Evolutionary conservation across 2,888 invertebrate genomes (phyloP).

Genomic region (Podotricha telesiphe): DNA sequence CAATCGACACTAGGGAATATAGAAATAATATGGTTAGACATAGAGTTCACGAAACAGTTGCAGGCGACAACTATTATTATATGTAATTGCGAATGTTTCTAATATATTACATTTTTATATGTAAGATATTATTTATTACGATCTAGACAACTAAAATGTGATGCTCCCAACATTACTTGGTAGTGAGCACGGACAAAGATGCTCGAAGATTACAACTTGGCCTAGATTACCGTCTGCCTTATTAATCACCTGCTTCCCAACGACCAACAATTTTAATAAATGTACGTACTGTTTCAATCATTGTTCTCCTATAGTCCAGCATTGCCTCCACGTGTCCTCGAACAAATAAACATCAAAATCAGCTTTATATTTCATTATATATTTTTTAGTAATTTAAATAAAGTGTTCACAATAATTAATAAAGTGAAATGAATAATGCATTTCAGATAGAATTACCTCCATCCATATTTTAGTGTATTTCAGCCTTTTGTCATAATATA

Average conservation of each 20-base stretch:
- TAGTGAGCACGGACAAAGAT: constrained; percentile 3
- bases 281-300: constrained; percentile 2
- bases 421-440: neutral
- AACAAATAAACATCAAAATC: neutral
- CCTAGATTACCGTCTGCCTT: constrained; percentile 34
- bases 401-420: neutral
- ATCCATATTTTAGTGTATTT: too few species aligned
- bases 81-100: too few species aligned
- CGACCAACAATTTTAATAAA: constrained; percentile 21
- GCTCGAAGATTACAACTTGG: constrained; percentile 33
- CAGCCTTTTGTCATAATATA: too few species aligned
- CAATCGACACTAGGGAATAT: too few species aligned
- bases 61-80: too few species aligned
- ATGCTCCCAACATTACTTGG: neutral
- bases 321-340: too few species aligned
- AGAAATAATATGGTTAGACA: too few species aligned
- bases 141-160: neutral
- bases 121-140: too few species aligned
- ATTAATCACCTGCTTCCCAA: constrained; percentile 30
- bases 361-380: neutral
- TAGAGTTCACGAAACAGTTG: too few species aligned
- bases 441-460: too few species aligned
- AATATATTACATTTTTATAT: too few species aligned
- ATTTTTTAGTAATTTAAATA: neutral
- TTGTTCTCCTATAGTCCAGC: neutral